Evolutionary conservation across 1,140 invertebrate genomes (phyloP).

Genomic region (Scaptodrosophila lebanonensis): DNA sequence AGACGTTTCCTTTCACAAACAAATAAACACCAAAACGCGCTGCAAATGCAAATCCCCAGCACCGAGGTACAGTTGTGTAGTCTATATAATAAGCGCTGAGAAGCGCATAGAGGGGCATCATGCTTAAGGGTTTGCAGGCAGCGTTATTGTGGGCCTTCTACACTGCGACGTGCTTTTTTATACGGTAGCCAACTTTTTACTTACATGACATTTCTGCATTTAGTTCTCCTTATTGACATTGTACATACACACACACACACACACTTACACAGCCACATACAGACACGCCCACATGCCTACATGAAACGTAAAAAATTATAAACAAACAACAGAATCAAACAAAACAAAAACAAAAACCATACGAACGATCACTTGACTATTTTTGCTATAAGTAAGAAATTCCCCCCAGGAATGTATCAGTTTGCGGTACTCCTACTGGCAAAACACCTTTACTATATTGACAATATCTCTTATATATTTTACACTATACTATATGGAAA

Average conservation of each 20-base stretch:
- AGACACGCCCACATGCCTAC: slow-evolving; percentile 17
- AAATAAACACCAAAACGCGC: slow-evolving; percentile 14
- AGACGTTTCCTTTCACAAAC: slow-evolving; percentile 36
- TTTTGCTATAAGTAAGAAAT: slow-evolving; percentile 75
- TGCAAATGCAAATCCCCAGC: slow-evolving; percentile 2
- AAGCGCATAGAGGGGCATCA: slow-evolving; percentile 28
- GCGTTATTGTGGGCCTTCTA: slow-evolving; percentile 48
- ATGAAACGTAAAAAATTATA: slow-evolving; percentile 12
- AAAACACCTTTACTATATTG: slow-evolving; percentile 77
- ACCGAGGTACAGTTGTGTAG: too few relatives aligned
- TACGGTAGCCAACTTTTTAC: slow-evolving; percentile 50
- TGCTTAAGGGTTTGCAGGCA: slow-evolving; percentile 6
- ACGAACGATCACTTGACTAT: slow-evolving; percentile 74
- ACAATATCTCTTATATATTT: slow-evolving; percentile 77
- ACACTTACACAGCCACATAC: slow-evolving; percentile 13
- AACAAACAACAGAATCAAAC: slow-evolving; percentile 37
- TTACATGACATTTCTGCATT: slow-evolving; percentile 48
- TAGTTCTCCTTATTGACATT: slow-evolving; percentile 32
- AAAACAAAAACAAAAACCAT: slow-evolving; percentile 53
- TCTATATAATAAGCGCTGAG: too few relatives aligned
- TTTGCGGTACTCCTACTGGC: slow-evolving; percentile 66
- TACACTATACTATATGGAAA: slow-evolving; percentile 72
- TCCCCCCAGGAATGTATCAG: slow-evolving; percentile 72
- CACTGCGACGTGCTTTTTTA: slow-evolving; percentile 59
- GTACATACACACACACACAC: slow-evolving; percentile 18